These are phyloP conservation scores for Branchellion lobata DNA, from an alignment of 2,888 invertebrate genomes.

Conservation along the genomic window DNA sequence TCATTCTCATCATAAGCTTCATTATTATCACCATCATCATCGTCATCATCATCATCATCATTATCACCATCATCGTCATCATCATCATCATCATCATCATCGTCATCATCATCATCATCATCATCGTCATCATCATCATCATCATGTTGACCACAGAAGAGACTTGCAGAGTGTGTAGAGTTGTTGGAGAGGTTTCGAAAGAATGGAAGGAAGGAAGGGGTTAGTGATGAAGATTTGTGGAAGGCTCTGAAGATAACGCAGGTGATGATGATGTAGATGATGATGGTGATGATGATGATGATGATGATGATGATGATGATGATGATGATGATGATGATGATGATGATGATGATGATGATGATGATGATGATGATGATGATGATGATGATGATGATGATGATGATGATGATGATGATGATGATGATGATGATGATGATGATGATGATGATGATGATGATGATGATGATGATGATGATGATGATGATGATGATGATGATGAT, in stretches of 20 bases:
- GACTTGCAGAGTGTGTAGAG: conserved; percentile 58
- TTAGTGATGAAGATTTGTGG: conserved; percentile 63
- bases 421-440: conserved; percentile 60
- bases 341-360: conserved; percentile 63
- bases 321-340: conserved; percentile 51
- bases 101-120: too few species aligned
- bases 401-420: conserved; percentile 55
- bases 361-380: conserved; percentile 53
- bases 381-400: conserved; percentile 62
- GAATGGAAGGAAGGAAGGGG: conserved; percentile 54
- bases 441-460: background rate
- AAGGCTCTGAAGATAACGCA: conserved; percentile 64
- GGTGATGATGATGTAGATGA: conserved; percentile 54
- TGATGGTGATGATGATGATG: background rate
- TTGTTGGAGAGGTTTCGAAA: conserved; percentile 61
- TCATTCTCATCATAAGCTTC: too few species aligned
- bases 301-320: conserved; percentile 5
- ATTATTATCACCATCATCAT: too few species aligned
- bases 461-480: background rate
- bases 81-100: too few species aligned
- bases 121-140: too few species aligned
- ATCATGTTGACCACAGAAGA: conserved; percentile 53
- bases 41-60: conserved; percentile 3
- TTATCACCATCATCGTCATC: too few species aligned
- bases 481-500: conserved; percentile 53